Evolutionary conservation across 2,113 vertebrate genomes (phyloP).

Genomic region (Oriolus oriolus): DNA sequence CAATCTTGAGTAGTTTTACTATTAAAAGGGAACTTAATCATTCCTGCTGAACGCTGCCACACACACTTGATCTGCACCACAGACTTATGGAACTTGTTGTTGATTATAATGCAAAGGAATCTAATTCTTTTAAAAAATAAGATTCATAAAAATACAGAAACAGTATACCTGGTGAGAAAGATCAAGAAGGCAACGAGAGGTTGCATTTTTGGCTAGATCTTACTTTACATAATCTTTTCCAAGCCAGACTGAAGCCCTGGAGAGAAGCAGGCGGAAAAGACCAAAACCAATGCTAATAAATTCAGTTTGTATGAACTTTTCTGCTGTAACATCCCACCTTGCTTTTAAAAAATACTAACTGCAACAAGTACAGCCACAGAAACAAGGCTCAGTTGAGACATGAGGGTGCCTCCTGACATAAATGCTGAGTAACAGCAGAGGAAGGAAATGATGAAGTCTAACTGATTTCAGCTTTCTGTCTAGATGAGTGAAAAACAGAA

Average conservation of each 20-base stretch:
- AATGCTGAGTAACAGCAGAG: background rate
- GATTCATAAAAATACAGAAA: background rate
- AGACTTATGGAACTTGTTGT: background rate
- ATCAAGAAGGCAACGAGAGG: background rate
- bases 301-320: background rate
- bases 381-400: background rate
- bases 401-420: background rate
- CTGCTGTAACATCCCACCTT: background rate
- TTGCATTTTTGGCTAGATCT: background rate
- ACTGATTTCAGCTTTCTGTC: background rate
- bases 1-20: background rate
- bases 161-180: background rate
- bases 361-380: background rate
- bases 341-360: background rate
- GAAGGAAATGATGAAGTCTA: background rate
- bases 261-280: background rate
- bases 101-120: background rate
- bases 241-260: background rate
- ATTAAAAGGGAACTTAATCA: background rate
- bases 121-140: background rate
- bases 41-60: background rate
- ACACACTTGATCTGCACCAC: background rate
- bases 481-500: background rate
- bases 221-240: background rate
- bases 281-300: background rate